Conservation (phyloP, 2,888 invertebrate genomes). For the Tetranychus piercei region DNA sequence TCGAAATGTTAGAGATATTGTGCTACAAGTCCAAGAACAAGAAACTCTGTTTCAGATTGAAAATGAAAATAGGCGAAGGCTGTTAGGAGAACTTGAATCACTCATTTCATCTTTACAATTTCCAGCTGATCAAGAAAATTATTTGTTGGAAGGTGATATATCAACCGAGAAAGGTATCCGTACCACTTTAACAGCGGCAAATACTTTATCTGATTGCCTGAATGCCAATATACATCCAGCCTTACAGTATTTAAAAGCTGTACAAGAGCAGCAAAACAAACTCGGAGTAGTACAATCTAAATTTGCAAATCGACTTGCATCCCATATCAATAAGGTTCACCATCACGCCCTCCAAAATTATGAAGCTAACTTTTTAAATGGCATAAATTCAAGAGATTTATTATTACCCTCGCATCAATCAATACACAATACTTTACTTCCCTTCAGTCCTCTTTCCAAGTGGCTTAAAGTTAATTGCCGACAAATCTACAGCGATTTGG, state of each 20-base stretch:
- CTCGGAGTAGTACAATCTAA: conserved; percentile 56
- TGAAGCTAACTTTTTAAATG: conserved; percentile 19
- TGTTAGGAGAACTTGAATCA: conserved; percentile 56
- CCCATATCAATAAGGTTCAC: conserved; percentile 82
- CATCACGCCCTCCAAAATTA: conserved; percentile 54
- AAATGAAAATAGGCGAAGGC: conserved; percentile 60
- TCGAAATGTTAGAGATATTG: conserved; percentile 64
- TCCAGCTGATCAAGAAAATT: conserved; percentile 45
- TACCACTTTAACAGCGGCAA: conserved; percentile 46
- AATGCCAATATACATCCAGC: conserved; percentile 35
- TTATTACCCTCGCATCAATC: conserved; percentile 54
- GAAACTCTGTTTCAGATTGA: conserved; percentile 67
- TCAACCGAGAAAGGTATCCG: conserved; percentile 38
- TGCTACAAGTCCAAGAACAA: conserved; percentile 77
- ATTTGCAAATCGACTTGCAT: conserved; percentile 61
- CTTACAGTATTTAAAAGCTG: conserved; percentile 45
- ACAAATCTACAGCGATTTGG: conserved; percentile 21
- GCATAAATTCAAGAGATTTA: conserved; percentile 33
- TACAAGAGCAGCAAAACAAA: conserved; percentile 57
- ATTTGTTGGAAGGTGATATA: conserved; percentile 53
- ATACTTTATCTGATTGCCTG: conserved; percentile 53
- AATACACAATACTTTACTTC: conserved; percentile 65
- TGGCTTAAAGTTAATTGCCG: conserved; percentile 67
- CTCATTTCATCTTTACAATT: conserved; percentile 54
- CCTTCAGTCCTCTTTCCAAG: conserved; percentile 74